Evolutionary conservation across 2,113 vertebrate genomes (phyloP).

Genomic region (Neogale vison): DNA sequence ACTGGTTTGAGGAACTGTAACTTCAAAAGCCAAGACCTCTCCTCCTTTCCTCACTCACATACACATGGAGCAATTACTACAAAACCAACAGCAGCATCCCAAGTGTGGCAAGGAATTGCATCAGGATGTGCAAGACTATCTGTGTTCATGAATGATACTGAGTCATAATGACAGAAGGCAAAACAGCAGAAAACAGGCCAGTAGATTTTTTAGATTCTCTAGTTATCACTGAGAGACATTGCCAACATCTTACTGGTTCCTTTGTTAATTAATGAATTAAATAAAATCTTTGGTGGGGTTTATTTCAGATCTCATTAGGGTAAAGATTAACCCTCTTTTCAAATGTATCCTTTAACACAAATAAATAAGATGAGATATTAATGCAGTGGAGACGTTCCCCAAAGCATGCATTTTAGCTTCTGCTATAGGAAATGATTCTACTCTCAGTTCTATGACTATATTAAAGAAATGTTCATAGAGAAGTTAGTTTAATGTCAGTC

Average conservation of each 20-base stretch:
- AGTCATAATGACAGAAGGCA: background rate
- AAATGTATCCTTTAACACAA: background rate
- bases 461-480: background rate
- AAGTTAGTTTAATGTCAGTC: background rate
- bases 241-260: background rate
- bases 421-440: background rate
- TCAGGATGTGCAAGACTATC: background rate
- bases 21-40: background rate
- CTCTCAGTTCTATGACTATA: background rate
- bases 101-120: background rate
- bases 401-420: background rate
- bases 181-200: background rate
- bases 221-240: background rate
- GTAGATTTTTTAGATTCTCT: background rate
- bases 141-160: background rate
- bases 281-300: background rate
- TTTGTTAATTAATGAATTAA: background rate
- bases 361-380: background rate
- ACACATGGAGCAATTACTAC: background rate
- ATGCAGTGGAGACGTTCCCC: background rate
- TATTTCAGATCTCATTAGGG: background rate
- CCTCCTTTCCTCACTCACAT: background rate
- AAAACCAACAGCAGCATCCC: background rate
- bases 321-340: background rate
- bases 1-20: background rate